Conservation (phyloP, 2,888 invertebrate species). For the Stegana nigrithorax region DNA sequence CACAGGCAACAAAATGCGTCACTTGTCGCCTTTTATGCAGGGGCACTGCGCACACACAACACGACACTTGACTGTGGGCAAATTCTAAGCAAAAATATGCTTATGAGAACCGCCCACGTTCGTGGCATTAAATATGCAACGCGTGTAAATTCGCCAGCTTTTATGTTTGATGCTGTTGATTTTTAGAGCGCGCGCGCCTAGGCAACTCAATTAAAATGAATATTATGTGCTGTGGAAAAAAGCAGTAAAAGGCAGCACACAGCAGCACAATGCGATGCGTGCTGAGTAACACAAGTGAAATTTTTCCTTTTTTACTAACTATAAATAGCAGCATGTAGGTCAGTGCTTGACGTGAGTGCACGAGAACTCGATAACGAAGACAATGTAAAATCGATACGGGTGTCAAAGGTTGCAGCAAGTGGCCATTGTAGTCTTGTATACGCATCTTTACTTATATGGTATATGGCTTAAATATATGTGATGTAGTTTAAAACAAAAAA, state of each 20-base stretch:
- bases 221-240: not conserved
- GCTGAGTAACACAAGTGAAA: too few species aligned
- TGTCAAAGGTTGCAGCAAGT: too few species aligned
- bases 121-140: conserved; percentile 9
- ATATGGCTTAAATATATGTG: not conserved
- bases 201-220: conserved; percentile 45
- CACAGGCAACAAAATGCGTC: not conserved
- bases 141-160: conserved; percentile 45
- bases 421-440: too few species aligned
- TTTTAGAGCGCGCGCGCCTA: conserved; percentile 36
- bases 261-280: conserved; percentile 21
- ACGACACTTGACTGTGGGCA: not conserved
- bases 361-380: not conserved
- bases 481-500: not conserved
- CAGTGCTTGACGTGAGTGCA: conserved; percentile 28
- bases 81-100: too few species aligned
- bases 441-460: too few species aligned
- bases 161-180: not conserved
- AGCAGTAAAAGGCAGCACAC: conserved; percentile 5
- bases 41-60: not conserved
- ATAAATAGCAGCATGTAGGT: conserved; percentile 42
- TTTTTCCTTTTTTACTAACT: too few species aligned
- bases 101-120: not conserved
- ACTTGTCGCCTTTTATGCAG: not conserved
- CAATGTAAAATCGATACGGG: conserved; percentile 41